Percentiles rank a stretch among this genome's conserved stretches.
These are phyloP conservation scores for Percina caprodes DNA, from an alignment of 2,113 vertebrate species.

Conservation along the genomic window DNA sequence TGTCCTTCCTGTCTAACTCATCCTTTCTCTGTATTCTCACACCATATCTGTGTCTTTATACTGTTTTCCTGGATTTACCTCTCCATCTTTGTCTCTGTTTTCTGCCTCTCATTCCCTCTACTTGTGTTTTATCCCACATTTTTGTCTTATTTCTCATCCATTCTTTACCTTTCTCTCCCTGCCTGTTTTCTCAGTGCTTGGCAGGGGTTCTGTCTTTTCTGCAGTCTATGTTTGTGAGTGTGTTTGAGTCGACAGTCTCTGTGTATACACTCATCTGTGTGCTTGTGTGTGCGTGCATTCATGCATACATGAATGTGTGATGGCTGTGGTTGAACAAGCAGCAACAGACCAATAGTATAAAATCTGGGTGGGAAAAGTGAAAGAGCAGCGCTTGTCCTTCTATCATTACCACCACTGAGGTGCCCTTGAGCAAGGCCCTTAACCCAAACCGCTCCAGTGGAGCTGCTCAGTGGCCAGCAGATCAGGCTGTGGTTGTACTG, in stretches of 20 bases:
- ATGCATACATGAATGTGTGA: constrained; percentile 37
- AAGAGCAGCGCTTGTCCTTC: too few relatives aligned
- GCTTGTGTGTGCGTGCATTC: constrained; percentile 41
- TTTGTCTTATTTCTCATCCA: constrained; percentile 33
- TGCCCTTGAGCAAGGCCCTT: too few relatives aligned
- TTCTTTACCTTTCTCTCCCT: constrained; percentile 35
- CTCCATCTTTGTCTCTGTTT: constrained; percentile 33
- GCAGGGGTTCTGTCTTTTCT: constrained; percentile 49
- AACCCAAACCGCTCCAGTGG: too few relatives aligned
- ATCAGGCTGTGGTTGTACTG: too few relatives aligned
- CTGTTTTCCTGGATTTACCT: constrained; percentile 42
- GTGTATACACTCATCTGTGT: constrained; percentile 27
- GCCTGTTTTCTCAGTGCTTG: constrained; percentile 50
- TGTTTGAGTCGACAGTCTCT: constrained; percentile 26
- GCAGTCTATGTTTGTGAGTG: constrained; percentile 35
- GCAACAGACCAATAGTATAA: too few relatives aligned
- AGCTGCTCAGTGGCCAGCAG: too few relatives aligned
- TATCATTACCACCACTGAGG: too few relatives aligned
- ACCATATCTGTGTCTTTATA: constrained; percentile 19
- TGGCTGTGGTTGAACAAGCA: constrained; percentile 18
- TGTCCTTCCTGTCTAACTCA: constrained; percentile 8
- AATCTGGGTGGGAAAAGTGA: too few relatives aligned
- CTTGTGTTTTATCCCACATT: constrained; percentile 44
- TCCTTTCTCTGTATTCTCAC: constrained; percentile 28
- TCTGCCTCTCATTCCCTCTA: constrained; percentile 1